phyloP scores from a whole-genome alignment of 2,113 vertebrate genomes.

The Syngnathus typhle region DNA sequence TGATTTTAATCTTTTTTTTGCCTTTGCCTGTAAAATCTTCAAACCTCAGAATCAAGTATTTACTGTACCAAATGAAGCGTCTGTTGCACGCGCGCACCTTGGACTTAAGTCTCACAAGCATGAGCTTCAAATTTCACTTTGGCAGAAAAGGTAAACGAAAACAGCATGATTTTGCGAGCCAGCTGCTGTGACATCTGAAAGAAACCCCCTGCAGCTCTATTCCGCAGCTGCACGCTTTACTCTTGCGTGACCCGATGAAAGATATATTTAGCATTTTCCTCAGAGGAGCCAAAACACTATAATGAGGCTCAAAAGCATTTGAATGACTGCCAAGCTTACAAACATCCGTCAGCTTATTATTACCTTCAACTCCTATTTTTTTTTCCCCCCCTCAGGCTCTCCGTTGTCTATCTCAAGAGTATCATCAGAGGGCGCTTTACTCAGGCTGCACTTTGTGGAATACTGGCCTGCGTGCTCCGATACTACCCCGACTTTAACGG shows the following conservation, averaged over 20 bases:
- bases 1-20: no score
- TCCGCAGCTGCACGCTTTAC: background rate
- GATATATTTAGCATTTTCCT: slow-evolving; percentile 20
- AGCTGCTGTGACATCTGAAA: slow-evolving; percentile 6
- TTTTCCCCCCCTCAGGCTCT: slow-evolving; percentile 62
- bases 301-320: slow-evolving; percentile 5
- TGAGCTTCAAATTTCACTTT: background rate
- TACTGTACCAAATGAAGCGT: background rate
- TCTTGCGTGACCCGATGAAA: background rate
- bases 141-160: background rate
- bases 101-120: no score
- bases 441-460: slow-evolving; percentile 71
- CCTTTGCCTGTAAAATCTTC: background rate
- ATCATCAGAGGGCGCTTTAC: slow-evolving; percentile 56
- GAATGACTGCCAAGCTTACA: background rate
- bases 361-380: background rate
- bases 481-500: slow-evolving; percentile 10
- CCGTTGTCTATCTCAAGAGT: slow-evolving; percentile 67
- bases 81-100: background rate
- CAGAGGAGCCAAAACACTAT: slow-evolving; percentile 7
- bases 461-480: slow-evolving; percentile 17
- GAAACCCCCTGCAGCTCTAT: background rate
- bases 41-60: background rate
- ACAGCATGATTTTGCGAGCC: background rate
- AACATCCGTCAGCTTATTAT: background rate